A percentile compares a stretch with the other conserved stretches of the same genome.
These are phyloP conservation scores for Ochotona curzoniae DNA, from an alignment of 2,113 vertebrate species.

Conservation along the genomic window DNA sequence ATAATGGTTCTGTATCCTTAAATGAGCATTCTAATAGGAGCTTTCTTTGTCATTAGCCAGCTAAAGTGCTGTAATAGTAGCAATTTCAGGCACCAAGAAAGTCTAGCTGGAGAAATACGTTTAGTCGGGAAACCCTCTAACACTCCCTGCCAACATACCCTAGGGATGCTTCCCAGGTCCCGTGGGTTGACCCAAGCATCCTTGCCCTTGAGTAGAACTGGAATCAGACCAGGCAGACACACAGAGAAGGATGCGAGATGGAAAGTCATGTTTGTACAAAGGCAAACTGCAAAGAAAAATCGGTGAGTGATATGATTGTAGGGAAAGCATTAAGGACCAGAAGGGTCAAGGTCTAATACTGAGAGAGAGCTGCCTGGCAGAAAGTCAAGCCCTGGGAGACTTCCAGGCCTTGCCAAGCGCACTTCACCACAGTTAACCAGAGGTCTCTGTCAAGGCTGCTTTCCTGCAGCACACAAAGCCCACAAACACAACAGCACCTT, in stretches of 20 bases:
- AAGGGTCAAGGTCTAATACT: neutral
- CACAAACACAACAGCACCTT: neutral
- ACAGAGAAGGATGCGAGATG: neutral
- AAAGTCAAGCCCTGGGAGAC: neutral
- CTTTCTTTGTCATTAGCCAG: slow-evolving; percentile 76
- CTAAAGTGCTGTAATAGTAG: slow-evolving; percentile 70
- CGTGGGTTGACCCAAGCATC: neutral
- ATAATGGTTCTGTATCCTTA: slow-evolving; percentile 69
- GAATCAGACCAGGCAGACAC: neutral
- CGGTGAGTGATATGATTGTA: neutral
- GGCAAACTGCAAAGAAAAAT: neutral
- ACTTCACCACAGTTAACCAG: neutral
- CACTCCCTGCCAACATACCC: neutral
- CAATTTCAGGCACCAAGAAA: slow-evolving; percentile 71
- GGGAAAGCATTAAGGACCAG: neutral
- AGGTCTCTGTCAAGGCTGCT: neutral
- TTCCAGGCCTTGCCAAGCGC: neutral
- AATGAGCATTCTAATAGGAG: slow-evolving; percentile 70
- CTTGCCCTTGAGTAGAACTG: neutral
- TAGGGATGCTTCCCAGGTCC: neutral
- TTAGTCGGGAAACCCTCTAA: slow-evolving; percentile 16
- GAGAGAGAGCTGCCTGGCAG: neutral
- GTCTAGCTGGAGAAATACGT: slow-evolving; percentile 38
- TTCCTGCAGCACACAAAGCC: neutral
- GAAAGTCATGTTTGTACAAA: slow-evolving; percentile 14